Conservation (phyloP, 1,140 invertebrate species). For the Lucilia cuprina region DNA sequence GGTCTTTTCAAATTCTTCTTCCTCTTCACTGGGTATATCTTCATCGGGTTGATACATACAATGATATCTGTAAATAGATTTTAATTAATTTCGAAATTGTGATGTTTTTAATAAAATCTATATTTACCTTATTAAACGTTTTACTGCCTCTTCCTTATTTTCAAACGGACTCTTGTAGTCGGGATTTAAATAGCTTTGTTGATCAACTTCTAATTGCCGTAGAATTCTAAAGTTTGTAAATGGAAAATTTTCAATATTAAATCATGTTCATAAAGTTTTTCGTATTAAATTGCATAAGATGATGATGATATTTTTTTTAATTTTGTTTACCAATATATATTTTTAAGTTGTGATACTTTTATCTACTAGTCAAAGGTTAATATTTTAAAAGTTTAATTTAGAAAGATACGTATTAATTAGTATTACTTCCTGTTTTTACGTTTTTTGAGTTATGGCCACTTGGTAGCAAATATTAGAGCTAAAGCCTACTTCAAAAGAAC, state of each 20-base stretch:
- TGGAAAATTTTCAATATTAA: slow-evolving; percentile 1
- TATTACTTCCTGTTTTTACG: too few species aligned
- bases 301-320: neutral
- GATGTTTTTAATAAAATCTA: neutral
- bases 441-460: too few species aligned
- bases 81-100: neutral
- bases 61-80: slow-evolving; percentile 70
- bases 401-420: too few species aligned
- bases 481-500: too few species aligned
- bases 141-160: slow-evolving; percentile 78
- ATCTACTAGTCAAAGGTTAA: too few species aligned
- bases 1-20: slow-evolving; percentile 80
- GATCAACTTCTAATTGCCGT: slow-evolving; percentile 79
- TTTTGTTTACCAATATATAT: too few species aligned
- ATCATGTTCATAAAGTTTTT: neutral
- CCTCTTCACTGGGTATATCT: slow-evolving; percentile 71
- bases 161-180: slow-evolving; percentile 80
- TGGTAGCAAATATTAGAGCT: too few species aligned
- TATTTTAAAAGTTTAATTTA: too few species aligned
- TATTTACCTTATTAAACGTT: slow-evolving; percentile 71
- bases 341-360: too few species aligned
- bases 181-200: slow-evolving; percentile 77
- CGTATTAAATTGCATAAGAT: neutral
- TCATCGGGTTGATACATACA: slow-evolving; percentile 77
- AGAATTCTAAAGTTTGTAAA: slow-evolving; percentile 67